Evolutionary conservation across 2,113 vertebrate genomes (phyloP).

Genomic region (Brachyistius frenatus): DNA sequence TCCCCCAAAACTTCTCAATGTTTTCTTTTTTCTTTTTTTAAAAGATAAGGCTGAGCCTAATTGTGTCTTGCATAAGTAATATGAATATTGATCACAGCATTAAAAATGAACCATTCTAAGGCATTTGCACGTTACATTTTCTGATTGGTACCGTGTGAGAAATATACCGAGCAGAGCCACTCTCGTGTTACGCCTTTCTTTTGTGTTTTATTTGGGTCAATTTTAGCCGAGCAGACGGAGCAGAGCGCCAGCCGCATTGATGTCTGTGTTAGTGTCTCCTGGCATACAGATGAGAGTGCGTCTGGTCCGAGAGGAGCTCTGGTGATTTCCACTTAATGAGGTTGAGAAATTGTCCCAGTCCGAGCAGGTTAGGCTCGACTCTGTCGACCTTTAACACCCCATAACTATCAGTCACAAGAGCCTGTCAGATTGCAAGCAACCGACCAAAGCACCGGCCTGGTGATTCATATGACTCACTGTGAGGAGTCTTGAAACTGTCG

Average conservation of each 20-base stretch:
- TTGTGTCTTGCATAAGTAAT: constrained; percentile 4
- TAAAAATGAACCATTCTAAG: constrained; percentile 4
- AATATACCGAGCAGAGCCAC: constrained; percentile 26
- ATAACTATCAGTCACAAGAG: constrained; percentile 58
- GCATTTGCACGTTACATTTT: constrained; percentile 20
- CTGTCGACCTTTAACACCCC: constrained; percentile 60
- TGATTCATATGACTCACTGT: constrained; percentile 21
- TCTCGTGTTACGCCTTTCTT: constrained; percentile 24
- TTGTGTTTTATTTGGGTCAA: constrained; percentile 49
- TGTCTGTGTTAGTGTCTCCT: constrained; percentile 53
- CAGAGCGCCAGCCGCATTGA: constrained; percentile 33
- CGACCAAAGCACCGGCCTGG: neutral
- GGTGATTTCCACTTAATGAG: constrained; percentile 71
- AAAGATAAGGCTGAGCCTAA: neutral
- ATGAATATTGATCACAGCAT: constrained; percentile 48
- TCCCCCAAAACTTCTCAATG: constrained; percentile 12
- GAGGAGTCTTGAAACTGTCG: constrained; percentile 1
- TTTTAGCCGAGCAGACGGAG: constrained; percentile 52
- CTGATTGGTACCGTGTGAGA: constrained; percentile 7
- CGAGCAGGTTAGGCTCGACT: constrained; percentile 44
- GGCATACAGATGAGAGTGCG: constrained; percentile 67
- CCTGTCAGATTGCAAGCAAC: constrained; percentile 54
- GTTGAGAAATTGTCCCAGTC: constrained; percentile 41
- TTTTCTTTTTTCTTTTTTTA: neutral
- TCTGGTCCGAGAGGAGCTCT: constrained; percentile 33